A percentile compares a stretch with the other conserved stretches of the same genome.
Conservation (phyloP, 1,140 invertebrate species). For the Tetramorium simillimum region DNA sequence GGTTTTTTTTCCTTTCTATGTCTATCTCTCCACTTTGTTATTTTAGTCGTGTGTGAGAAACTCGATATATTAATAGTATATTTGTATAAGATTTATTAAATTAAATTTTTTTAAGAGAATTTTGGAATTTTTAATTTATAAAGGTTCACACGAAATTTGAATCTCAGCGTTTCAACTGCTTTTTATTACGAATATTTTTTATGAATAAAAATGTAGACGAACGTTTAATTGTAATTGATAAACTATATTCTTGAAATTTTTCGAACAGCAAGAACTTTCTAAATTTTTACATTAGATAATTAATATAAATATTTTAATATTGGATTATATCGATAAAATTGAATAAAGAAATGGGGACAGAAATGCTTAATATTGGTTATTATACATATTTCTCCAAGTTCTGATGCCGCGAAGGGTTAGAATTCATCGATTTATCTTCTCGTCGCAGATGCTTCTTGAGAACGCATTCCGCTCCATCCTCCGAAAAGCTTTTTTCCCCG, state of each 20-base stretch:
- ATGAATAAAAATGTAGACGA: neutral
- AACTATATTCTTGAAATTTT: neutral
- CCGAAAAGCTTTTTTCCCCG: slow-evolving; percentile 1
- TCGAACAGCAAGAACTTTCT: neutral
- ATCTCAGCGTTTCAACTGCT: neutral
- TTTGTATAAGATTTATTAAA: too few relatives aligned
- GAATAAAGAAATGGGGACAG: neutral
- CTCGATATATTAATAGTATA: neutral
- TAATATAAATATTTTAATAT: neutral
- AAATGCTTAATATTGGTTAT: neutral
- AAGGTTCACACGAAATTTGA: neutral
- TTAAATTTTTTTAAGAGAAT: too few relatives aligned
- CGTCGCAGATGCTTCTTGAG: neutral
- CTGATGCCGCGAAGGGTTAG: neutral
- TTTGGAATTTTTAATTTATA: too few relatives aligned
- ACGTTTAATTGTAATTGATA: neutral
- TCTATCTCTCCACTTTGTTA: neutral
- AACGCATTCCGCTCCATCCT: neutral
- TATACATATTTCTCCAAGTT: neutral
- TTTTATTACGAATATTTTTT: neutral
- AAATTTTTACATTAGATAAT: neutral
- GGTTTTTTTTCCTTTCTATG: neutral
- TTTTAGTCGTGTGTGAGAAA: neutral
- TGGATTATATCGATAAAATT: neutral
- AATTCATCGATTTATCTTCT: neutral